phyloP scores from a whole-genome alignment of 2,797 vertebrate genomes.

The Hylomyscus alleni region DNA sequence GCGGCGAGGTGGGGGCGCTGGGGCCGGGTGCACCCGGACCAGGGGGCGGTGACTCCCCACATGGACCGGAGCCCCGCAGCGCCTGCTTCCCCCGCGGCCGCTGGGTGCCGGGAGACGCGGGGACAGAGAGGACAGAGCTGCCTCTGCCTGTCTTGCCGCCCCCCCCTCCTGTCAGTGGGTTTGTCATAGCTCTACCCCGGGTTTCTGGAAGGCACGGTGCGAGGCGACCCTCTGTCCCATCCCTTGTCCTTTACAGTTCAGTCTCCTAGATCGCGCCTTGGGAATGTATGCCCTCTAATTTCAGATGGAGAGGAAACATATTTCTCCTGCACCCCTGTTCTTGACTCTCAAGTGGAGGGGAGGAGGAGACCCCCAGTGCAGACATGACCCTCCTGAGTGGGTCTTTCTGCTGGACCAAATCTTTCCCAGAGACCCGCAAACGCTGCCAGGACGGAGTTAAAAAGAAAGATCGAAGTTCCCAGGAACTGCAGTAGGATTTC shows the following conservation, averaged over 20 bases:
- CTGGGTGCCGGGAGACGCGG: background rate
- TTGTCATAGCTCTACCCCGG: background rate
- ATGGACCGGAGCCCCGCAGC: background rate
- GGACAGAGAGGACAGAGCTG: background rate
- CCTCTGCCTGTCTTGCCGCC: background rate
- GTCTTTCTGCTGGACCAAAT: background rate
- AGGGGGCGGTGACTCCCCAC: background rate
- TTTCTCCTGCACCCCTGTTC: background rate
- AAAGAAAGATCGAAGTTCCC: background rate
- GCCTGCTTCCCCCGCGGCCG: background rate
- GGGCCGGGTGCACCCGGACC: background rate
- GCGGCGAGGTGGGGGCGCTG: conserved; percentile 11
- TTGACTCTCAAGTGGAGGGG: background rate
- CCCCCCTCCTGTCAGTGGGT: background rate
- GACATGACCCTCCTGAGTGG: background rate
- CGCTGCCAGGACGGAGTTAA: background rate
- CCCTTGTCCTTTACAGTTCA: background rate
- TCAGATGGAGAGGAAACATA: background rate
- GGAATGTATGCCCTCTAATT: too few relatives aligned
- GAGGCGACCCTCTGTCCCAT: background rate
- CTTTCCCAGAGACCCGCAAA: accelerated
- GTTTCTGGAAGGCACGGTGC: background rate
- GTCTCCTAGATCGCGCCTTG: background rate
- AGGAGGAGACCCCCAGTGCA: too few relatives aligned
- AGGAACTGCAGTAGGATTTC: background rate